Base-by-base conservation (phyloP, 2,888 invertebrate genomes). In the Metallyticus violacea region DNA sequence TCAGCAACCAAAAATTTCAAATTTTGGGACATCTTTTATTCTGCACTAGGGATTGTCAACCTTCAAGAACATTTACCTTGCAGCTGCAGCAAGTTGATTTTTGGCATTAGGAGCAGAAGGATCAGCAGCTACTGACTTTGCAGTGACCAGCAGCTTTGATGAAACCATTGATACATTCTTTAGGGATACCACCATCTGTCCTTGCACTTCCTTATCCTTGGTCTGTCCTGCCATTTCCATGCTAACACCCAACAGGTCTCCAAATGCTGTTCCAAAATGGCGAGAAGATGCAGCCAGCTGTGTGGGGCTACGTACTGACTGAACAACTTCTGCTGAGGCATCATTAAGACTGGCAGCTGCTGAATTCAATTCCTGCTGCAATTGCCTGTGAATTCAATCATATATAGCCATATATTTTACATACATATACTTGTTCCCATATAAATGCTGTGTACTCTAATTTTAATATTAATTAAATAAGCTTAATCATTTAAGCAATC, bases 71-170 rank as follows among this genome's bases (percentile, higher is more conserved):
- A 87, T 62, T 62, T 89, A 93, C 92, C 93, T 94, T 0, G 97
- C 98, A 76, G 98, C 98, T 7, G 96, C 95, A 4, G 97, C 95
- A 62, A 98, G 93, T 89, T 97, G 96, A 91, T 98, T 98, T 92
- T 96, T 97, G 0, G 97, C 96, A 91, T 98, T 98, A 0, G 98
- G 98, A 82, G 98, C 95, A 26, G 95, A 95, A 2, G 98, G 96
- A 93, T 99, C 98, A 89, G 97, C 97, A 7, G 98, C 97, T 87
- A 97, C 96, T 0, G 96, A 96, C 92, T 98, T 98, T 85, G 98
- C 97, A 0, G 97, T 97, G 28, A 96, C 94, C 22, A 99, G 93
- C 22, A 99, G 93, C 88, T 97, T 97, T 87, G 97, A 96, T 0
- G 98, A 98, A 86, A 96, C 96, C 88, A 96, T 95, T 0, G 98